Base-by-base conservation (phyloP, 2,113 vertebrate species). In the Eira barbara region DNA sequence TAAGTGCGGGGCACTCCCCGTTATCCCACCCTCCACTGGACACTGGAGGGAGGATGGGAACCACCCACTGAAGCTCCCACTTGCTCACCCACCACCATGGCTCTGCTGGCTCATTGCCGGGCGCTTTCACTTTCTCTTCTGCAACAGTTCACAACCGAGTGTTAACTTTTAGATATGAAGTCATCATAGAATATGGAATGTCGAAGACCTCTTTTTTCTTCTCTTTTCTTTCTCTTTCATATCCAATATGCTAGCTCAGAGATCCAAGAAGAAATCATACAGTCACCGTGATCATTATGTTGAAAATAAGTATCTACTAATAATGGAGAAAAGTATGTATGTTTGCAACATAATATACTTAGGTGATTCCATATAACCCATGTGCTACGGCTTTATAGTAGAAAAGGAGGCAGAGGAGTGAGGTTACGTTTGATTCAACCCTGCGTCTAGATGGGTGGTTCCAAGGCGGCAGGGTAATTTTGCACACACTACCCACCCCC, bases 61-160 rank as follows among this genome's bases (percentile, higher is more conserved):
- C 25, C 12, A 25, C 23, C 74, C 61, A 27, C 0, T 39, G 61
- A 61, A 3, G 39, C 25, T 31, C 17, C 63, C 47, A 15, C 7
- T 52, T 52, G 42, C 45, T 81, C 47, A 42, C 4, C 6, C 6
- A 20, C 12, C 42, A 20, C 20, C 42, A 3, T 7, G 0, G 55
- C 36, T 45, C 31, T 57, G 83, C 82, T 49, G 42, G 79, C n/a
- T 55, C 36, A 21, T 59, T 63, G 59, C 21, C 80, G 21, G 34
- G 61, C 65, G 87, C 85, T 93, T 96, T 95, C 89, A 90, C 94
- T 80, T 88, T 97, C 94, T 88, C 61, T 94, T 94, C 55, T 92
- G 5, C 42, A 76, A 65, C 42, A 20, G 29, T 59, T 65, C 69
- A 34, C 21, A 83, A 12, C 0, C 5, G 3, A 61, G 31, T 29